A percentile compares a stretch with the other conserved stretches of the same genome.
Conservation (phyloP, 2,888 invertebrate genomes). For the Cryptus armator region DNA sequence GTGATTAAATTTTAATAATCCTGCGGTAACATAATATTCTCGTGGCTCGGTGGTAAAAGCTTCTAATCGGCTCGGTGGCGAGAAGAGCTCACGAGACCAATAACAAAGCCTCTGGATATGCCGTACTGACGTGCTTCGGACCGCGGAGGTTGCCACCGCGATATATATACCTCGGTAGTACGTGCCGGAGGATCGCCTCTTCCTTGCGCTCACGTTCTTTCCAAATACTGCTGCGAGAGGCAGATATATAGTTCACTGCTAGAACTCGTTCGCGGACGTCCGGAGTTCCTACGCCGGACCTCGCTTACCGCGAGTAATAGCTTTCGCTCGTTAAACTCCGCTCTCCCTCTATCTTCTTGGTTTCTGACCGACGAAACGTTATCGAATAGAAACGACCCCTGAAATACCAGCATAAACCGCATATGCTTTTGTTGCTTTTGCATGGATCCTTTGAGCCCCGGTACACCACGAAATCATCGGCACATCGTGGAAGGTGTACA, state of each 20-base stretch:
- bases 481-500: background rate
- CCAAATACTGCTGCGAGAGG: background rate
- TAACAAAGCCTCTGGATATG: slow-evolving; percentile 51
- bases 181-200: background rate
- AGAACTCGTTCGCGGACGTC: slow-evolving; percentile 42
- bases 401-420: background rate
- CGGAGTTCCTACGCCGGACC: slow-evolving; percentile 47
- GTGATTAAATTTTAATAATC: slow-evolving; percentile 67
- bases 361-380: slow-evolving; percentile 35
- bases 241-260: background rate
- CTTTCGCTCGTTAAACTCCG: slow-evolving; percentile 61
- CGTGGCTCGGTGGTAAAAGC: slow-evolving; percentile 56
- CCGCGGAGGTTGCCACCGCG: background rate
- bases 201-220: background rate
- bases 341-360: slow-evolving; percentile 16
- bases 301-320: slow-evolving; percentile 62
- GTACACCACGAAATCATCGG: background rate
- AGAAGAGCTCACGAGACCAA: slow-evolving; percentile 51
- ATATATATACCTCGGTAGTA: background rate
- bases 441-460: background rate
- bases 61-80: slow-evolving; percentile 68
- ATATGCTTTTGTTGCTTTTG: background rate
- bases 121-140: slow-evolving; percentile 24
- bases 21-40: slow-evolving; percentile 65
- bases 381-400: slow-evolving; percentile 48